Conservation (phyloP, 2,888 invertebrate species). For the Norana najaformis region DNA sequence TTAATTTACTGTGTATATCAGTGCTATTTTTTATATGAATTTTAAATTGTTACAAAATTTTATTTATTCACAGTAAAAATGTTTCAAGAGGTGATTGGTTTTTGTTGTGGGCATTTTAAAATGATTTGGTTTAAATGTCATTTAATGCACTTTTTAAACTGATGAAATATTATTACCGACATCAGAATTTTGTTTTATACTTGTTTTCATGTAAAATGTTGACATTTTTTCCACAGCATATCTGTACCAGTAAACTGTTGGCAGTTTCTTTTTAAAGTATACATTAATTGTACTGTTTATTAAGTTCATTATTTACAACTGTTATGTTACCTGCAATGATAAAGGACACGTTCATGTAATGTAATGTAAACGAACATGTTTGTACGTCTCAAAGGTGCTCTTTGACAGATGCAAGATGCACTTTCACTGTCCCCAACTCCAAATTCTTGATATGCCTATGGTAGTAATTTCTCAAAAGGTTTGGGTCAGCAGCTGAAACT, state of each 20-base stretch:
- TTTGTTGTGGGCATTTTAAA: neutral
- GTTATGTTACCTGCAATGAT: too few relatives aligned
- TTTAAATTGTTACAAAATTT: neutral
- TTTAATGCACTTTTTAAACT: neutral
- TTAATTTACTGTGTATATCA: neutral
- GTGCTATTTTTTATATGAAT: neutral
- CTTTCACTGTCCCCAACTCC: too few relatives aligned
- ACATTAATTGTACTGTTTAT: too few relatives aligned
- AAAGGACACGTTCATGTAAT: too few relatives aligned
- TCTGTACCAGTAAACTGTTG: neutral
- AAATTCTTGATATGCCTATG: too few relatives aligned
- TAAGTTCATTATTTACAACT: too few relatives aligned
- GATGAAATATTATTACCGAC: neutral
- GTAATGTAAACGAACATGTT: too few relatives aligned
- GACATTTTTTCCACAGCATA: neutral
- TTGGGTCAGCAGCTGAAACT: too few relatives aligned
- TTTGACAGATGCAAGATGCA: too few relatives aligned
- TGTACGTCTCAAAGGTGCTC: too few relatives aligned
- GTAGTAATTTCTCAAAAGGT: too few relatives aligned
- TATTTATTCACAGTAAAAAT: neutral
- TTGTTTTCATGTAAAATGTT: neutral
- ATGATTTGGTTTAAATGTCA: neutral
- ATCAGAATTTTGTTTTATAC: neutral
- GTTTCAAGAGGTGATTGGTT: neutral
- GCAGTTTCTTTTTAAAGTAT: neutral